phyloP scores from a whole-genome alignment of 2,113 vertebrate species.

The Symphodus melops region DNA sequence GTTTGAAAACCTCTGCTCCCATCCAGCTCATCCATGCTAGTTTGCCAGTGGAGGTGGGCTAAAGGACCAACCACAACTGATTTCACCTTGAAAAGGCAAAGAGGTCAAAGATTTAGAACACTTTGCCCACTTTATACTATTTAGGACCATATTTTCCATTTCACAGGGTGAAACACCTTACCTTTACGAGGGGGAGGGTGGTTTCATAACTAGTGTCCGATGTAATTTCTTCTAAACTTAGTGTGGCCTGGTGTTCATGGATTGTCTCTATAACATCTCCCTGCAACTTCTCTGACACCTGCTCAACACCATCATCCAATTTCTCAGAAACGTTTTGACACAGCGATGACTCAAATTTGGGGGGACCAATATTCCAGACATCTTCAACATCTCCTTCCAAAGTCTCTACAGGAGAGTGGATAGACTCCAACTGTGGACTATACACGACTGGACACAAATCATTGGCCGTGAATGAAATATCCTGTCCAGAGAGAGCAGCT shows the following conservation, averaged over 20 bases:
- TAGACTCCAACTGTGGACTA: background rate
- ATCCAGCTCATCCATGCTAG: background rate
- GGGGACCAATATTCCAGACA: conserved; percentile 24
- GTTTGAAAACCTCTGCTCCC: background rate
- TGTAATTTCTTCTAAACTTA: background rate
- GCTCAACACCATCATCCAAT: background rate
- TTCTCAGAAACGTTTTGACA: background rate
- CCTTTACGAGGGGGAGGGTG: conserved; percentile 55
- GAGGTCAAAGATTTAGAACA: background rate
- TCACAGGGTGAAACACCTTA: conserved; percentile 15
- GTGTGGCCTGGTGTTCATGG: background rate
- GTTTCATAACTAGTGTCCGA: conserved; percentile 36
- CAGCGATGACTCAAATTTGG: conserved; percentile 52
- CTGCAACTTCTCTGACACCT: conserved; percentile 2
- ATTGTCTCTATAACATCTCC: background rate
- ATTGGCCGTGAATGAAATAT: rapidly evolving
- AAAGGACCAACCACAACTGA: conserved; percentile 35
- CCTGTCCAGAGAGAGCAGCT: background rate
- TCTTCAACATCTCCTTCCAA: conserved; percentile 25
- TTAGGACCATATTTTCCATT: background rate
- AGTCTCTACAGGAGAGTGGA: background rate
- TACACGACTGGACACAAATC: background rate
- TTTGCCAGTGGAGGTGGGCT: background rate
- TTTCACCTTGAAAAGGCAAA: conserved; percentile 48
- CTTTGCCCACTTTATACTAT: background rate